Percentiles rank a stretch among this genome's conserved stretches.
Conservation (phyloP, 2,113 vertebrate species). For the human (Homo sapiens) region DNA sequence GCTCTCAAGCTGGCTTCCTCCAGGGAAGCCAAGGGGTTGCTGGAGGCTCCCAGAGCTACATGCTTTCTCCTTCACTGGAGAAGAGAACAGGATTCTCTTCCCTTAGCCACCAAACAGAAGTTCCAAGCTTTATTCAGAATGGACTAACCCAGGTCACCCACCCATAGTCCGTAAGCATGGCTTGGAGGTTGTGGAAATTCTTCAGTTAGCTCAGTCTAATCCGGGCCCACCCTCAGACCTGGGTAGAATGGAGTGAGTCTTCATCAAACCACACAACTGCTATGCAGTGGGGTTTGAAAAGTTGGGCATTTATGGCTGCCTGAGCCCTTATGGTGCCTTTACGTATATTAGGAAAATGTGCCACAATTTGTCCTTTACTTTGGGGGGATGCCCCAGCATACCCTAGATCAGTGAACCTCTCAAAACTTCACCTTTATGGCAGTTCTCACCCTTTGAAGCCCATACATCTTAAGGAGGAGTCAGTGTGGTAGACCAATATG, state of each 20-base stretch:
- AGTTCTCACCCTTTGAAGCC: neutral
- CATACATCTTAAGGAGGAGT: neutral
- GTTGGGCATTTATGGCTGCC: too few species aligned
- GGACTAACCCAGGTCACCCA: neutral
- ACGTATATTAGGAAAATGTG: neutral
- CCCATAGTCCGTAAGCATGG: neutral
- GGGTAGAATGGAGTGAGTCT: neutral
- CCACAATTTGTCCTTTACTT: neutral
- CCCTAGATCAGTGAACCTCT: neutral
- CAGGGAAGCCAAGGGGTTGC: neutral
- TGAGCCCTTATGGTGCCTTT: neutral
- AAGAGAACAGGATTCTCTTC: neutral
- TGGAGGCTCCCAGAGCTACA: neutral
- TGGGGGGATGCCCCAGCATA: too few species aligned
- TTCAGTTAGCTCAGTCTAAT: neutral
- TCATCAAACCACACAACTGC: neutral
- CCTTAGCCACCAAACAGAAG: neutral
- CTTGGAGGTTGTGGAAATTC: neutral
- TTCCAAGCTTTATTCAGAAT: neutral
- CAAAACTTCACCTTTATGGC: neutral
- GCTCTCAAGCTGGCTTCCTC: neutral
- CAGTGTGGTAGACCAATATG: too few species aligned
- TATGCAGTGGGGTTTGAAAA: neutral
- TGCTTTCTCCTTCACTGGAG: neutral
- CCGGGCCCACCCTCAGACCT: neutral